phyloP scores from a whole-genome alignment of 92 coral and sea anemone genomes.

The Porites evermanni region DNA sequence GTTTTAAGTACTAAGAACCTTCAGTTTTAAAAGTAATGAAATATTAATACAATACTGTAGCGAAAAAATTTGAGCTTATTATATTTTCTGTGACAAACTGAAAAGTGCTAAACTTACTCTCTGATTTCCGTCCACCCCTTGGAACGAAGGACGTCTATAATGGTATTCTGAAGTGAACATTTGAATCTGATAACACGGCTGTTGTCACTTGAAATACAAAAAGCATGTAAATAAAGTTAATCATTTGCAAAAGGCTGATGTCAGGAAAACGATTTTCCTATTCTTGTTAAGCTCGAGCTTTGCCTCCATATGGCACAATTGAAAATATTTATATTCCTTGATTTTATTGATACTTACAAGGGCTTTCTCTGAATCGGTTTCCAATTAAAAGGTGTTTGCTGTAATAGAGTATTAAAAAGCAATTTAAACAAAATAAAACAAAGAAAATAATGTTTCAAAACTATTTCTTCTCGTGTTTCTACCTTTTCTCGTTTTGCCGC shows the following conservation, averaged over 20 bases:
- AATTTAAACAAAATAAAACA: background rate
- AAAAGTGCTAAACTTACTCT: constrained; percentile 75
- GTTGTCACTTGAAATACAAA: constrained; percentile 72
- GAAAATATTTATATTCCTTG: background rate
- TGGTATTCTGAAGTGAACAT: constrained; percentile 94
- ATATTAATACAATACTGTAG: background rate
- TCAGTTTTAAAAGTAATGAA: background rate
- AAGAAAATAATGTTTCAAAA: background rate
- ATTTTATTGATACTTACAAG: constrained; percentile 68
- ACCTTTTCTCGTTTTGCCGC: constrained; percentile 81
- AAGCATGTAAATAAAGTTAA: background rate
- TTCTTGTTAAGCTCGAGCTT: too few relatives aligned
- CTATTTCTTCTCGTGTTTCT: background rate
- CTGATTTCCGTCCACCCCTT: constrained; percentile 93
- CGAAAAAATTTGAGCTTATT: background rate
- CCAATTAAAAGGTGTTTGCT: constrained; percentile 83
- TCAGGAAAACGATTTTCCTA: too few relatives aligned
- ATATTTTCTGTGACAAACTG: background rate
- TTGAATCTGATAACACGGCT: constrained; percentile 93
- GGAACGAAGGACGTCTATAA: constrained; percentile 90
- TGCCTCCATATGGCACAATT: too few relatives aligned
- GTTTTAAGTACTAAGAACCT: background rate
- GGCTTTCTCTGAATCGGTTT: constrained; percentile 85
- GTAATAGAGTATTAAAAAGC: background rate
- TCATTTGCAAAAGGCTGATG: background rate